Conservation (phyloP, 2,797 vertebrate genomes). For the Intellagama lesueurii region DNA sequence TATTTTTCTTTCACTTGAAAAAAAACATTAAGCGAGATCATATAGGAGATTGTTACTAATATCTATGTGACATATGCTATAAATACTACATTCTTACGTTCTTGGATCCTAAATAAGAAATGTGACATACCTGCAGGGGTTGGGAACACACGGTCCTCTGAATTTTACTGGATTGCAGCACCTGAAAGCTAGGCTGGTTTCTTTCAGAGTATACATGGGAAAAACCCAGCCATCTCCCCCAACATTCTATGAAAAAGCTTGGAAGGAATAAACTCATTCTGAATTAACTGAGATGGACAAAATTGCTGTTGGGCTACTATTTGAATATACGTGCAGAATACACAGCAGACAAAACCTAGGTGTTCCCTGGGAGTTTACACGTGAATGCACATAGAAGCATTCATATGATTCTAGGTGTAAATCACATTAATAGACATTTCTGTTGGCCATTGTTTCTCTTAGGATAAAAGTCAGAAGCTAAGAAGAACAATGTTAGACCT, state of each 20-base stretch:
- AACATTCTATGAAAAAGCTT: background rate
- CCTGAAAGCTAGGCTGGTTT: background rate
- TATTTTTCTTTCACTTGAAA: background rate
- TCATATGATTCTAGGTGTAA: background rate
- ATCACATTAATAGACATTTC: constrained; percentile 40
- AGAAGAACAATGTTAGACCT: constrained; percentile 82
- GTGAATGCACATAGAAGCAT: background rate
- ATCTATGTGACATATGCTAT: background rate
- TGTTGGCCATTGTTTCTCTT: constrained; percentile 41
- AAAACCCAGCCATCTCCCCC: too few species aligned
- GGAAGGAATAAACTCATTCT: background rate
- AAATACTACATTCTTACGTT: background rate
- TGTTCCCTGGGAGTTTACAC: background rate
- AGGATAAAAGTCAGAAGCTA: constrained; percentile 81
- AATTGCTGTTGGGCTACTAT: background rate
- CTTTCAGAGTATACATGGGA: too few species aligned
- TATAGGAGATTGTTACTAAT: too few species aligned
- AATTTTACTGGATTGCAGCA: background rate
- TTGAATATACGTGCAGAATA: background rate
- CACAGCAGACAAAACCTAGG: background rate
- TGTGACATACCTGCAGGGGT: background rate
- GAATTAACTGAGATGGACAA: background rate
- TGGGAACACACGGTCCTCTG: background rate
- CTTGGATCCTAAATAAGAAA: background rate
- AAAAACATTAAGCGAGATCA: background rate